These are phyloP conservation scores for Drosophila percnosoma DNA, from an alignment of 2,888 invertebrate genomes.

Conservation along the genomic window DNA sequence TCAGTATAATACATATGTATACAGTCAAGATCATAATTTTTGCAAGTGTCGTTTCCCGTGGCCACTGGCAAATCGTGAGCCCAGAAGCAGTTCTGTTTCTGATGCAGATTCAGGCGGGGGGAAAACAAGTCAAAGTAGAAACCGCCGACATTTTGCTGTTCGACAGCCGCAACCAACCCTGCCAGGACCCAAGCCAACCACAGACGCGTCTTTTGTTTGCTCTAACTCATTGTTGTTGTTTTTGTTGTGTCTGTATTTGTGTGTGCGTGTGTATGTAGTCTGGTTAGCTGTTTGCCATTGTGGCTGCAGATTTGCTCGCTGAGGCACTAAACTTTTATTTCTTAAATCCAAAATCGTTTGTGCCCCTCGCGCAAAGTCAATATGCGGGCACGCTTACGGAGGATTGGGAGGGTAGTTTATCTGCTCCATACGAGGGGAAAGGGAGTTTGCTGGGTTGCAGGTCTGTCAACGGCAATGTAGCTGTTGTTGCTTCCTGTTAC, in stretches of 20 bases:
- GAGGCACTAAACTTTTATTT: slow-evolving; percentile 80
- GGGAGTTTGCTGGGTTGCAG: slow-evolving; percentile 27
- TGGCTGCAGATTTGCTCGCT: slow-evolving; percentile 75
- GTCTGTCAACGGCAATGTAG: slow-evolving; percentile 67
- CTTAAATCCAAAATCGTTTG: slow-evolving; percentile 79
- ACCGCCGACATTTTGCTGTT: slow-evolving; percentile 70
- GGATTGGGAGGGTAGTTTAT: background rate
- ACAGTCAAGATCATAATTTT: background rate
- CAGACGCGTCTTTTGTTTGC: slow-evolving; percentile 82
- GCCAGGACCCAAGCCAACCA: slow-evolving; percentile 49
- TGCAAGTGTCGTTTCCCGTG: background rate
- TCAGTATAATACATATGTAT: background rate
- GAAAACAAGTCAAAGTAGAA: slow-evolving; percentile 73
- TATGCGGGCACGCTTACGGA: slow-evolving; percentile 67
- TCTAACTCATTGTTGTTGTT: slow-evolving; percentile 52
- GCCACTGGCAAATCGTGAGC: slow-evolving; percentile 11
- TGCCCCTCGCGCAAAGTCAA: slow-evolving; percentile 73
- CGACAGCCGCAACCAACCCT: slow-evolving; percentile 48
- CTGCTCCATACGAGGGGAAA: slow-evolving; percentile 1
- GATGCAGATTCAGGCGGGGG: slow-evolving; percentile 18
- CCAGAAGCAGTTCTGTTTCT: slow-evolving; percentile 21
- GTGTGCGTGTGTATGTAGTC: slow-evolving; percentile 37
- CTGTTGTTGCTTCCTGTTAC: slow-evolving; percentile 63
- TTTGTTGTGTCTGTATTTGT: slow-evolving; percentile 11
- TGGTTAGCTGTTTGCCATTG: slow-evolving; percentile 70